Percentiles rank a stretch among this genome's conserved stretches.
phyloP scores from a whole-genome alignment of 2,888 invertebrate species.

The Stegana nigrithorax region DNA sequence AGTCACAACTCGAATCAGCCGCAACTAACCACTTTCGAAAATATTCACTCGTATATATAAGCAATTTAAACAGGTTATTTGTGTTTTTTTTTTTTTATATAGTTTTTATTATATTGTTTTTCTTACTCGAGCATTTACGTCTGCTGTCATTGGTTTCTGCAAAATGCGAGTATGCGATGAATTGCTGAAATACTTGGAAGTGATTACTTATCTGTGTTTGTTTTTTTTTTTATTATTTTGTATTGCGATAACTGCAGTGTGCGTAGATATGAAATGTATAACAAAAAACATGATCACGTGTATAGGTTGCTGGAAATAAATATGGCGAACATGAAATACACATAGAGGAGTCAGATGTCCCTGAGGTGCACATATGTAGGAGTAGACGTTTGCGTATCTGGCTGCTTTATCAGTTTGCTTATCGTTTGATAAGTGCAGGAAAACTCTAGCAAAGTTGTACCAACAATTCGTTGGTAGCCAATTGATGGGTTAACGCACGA shows the following conservation, averaged over 20 bases:
- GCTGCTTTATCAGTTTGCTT: neutral
- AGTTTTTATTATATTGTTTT: neutral
- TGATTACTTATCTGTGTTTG: neutral
- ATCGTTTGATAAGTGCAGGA: neutral
- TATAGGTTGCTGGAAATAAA: too few species aligned
- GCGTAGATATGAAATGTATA: neutral
- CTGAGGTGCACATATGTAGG: neutral
- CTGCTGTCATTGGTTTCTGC: neutral
- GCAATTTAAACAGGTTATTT: neutral
- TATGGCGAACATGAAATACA: too few species aligned
- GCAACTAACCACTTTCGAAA: constrained; percentile 3
- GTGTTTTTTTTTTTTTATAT: neutral
- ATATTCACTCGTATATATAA: neutral
- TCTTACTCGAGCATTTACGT: neutral
- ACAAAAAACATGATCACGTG: neutral
- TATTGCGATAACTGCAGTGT: neutral
- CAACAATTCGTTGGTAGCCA: too few species aligned
- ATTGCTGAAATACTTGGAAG: too few species aligned
- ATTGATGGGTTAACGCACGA: constrained; percentile 20
- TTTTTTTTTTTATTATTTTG: constrained; percentile 5
- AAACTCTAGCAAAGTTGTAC: too few species aligned
- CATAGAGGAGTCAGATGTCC: too few species aligned
- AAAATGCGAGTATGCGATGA: too few species aligned
- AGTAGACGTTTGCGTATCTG: neutral
- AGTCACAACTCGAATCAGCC: neutral